Conservation (phyloP, 1,140 invertebrate species). For the Calliphora vicina region DNA sequence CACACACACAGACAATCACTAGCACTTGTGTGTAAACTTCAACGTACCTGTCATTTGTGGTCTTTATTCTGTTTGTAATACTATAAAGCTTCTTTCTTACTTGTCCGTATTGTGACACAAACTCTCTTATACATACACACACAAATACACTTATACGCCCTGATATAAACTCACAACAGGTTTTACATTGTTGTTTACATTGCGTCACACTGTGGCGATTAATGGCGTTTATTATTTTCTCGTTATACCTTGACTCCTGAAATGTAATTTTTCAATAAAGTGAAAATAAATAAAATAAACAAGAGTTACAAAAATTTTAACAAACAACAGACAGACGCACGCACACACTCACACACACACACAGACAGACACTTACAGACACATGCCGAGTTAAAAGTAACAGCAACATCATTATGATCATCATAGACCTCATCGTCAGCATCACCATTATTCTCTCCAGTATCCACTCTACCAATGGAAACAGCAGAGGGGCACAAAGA, state of each 20-base stretch:
- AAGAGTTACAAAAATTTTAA: not conserved
- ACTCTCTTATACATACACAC: not conserved
- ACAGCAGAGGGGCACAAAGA: not conserved
- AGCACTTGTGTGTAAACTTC: not conserved
- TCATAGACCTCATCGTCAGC: too few species aligned
- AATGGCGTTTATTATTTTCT: constrained; percentile 28
- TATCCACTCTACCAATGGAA: not conserved
- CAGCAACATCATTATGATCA: not conserved
- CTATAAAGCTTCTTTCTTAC: not conserved
- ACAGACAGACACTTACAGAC: not conserved
- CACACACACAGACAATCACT: not conserved
- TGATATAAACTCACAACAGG: not conserved
- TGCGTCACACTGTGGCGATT: constrained; percentile 21
- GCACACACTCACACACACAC: not conserved
- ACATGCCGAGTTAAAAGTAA: not conserved
- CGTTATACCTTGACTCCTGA: constrained; percentile 19
- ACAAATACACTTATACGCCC: too few species aligned
- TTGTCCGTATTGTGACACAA: not conserved
- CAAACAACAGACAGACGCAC: not conserved
- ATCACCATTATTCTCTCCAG: not conserved
- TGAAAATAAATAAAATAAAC: not conserved
- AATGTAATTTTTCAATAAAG: constrained; percentile 25
- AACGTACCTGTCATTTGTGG: not conserved
- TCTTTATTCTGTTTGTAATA: not conserved
- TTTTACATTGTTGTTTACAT: constrained; percentile 6